Evolutionary conservation across 1,140 invertebrate genomes (phyloP), one percentile per base, ranked within the genome.

Genomic region (Anastrepha obliqua): DNA sequence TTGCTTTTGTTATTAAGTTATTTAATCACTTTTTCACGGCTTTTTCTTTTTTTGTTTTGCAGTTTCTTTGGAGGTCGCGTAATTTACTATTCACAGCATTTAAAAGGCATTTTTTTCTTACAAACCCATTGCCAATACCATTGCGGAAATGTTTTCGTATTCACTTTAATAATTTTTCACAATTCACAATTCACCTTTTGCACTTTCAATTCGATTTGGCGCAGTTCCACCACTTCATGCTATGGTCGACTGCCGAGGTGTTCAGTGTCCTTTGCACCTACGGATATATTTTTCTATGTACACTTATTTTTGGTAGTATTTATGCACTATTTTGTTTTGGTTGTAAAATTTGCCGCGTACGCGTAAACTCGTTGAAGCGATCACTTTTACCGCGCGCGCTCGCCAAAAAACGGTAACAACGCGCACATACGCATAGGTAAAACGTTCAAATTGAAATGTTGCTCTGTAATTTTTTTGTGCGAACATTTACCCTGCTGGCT

Each of bases 381-480:
- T 55, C 17, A 81, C 47, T 81, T 58, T 81, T 55, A n/a, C 74
- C 47, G 8, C 74, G 74, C 74, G 74, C 74, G 44, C 74, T 81
- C 47, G 17, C 15, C 17, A 29, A 29, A 29, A 29, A 29, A 29
- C 47, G 29, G 5, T 74, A 81, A 62, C 60, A 81, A 62, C 60
- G 70, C 58, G 58, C 9, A 86, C 85, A 51, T 86, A 62, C 59
- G 85, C n/a, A 60, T 86, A 60, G 58, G 85, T 65, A 86, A 86
- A 62, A 20, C 44, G 85, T 86, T 64, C 17, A 65, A 86, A 86
- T 86, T 60, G 58, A 86, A 86, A 86, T 86, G 85, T 62, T 81
- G 74, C 47, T 81, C 47, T 47, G 47, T 51, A 81, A 81, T 81
- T 58, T 81, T 81, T 81, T 81, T 81, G 74, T 47, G 29, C 55